Evolutionary conservation across 2,797 vertebrate genomes (phyloP).

Genomic region (Pantherophis vulpinus): DNA sequence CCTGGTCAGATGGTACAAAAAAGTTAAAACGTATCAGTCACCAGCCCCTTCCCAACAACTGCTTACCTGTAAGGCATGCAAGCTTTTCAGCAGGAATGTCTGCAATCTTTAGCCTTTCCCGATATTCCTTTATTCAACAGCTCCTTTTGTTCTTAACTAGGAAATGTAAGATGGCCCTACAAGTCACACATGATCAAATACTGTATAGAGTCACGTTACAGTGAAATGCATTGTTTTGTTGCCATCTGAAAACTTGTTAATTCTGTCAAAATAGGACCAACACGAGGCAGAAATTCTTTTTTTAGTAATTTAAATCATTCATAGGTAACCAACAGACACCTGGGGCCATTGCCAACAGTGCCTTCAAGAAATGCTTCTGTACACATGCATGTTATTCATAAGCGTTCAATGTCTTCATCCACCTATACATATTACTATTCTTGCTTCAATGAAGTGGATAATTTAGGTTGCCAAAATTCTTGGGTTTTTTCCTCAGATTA

Average conservation of each 20-base stretch:
- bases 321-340: neutral
- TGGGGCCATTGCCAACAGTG: neutral
- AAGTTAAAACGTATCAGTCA: neutral
- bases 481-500: neutral
- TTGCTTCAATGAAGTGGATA: neutral
- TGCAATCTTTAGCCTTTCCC: neutral
- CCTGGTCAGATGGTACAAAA: neutral
- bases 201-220: neutral
- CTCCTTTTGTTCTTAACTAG: neutral
- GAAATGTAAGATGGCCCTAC: neutral
- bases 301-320: neutral
- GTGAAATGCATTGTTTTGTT: neutral
- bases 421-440: neutral
- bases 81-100: neutral
- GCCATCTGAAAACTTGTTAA: neutral
- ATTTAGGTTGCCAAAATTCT: neutral
- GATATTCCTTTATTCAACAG: neutral
- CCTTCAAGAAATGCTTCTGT: neutral
- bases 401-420: neutral
- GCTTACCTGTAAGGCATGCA: neutral
- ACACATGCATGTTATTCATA: neutral
- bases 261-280: neutral
- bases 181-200: neutral
- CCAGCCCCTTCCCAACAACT: neutral
- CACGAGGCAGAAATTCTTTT: neutral